Evolutionary conservation across 1,140 invertebrate genomes (phyloP).

Genomic region (Diachasma alloeum): DNA sequence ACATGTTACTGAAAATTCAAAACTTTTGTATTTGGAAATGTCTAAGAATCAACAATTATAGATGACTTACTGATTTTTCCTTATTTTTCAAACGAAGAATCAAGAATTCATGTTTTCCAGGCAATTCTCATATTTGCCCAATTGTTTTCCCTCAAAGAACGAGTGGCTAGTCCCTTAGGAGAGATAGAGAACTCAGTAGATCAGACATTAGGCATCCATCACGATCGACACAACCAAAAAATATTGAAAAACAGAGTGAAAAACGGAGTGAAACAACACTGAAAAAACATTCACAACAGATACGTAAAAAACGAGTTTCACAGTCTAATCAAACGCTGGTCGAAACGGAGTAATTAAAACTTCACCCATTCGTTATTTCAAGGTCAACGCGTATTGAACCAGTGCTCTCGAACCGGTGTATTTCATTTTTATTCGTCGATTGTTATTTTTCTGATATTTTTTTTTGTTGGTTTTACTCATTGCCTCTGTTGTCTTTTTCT

Average conservation of each 20-base stretch:
- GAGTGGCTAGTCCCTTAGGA: neutral
- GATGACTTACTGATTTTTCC: too few species aligned
- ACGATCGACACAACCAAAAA: neutral
- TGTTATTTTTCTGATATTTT: neutral
- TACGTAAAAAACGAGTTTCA: neutral
- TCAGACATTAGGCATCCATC: neutral
- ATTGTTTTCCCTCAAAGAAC: neutral
- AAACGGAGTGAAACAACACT: neutral
- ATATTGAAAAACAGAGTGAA: neutral
- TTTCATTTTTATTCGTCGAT: neutral
- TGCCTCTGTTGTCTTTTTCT: conserved; percentile 21
- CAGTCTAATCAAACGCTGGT: conserved; percentile 5
- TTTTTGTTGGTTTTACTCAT: conserved; percentile 13
- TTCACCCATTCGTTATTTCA: conserved; percentile 9
- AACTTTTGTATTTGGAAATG: too few species aligned
- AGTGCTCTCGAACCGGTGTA: neutral
- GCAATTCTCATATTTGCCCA: neutral
- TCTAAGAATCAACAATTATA: too few species aligned
- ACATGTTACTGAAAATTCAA: too few species aligned
- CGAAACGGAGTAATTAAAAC: conserved; percentile 10
- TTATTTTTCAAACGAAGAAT: too few species aligned
- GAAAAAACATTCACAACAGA: neutral
- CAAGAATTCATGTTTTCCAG: neutral
- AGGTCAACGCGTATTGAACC: neutral
- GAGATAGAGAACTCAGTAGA: neutral